phyloP scores from a whole-genome alignment of 2,888 invertebrate genomes.

The Nemoura dubitans region DNA sequence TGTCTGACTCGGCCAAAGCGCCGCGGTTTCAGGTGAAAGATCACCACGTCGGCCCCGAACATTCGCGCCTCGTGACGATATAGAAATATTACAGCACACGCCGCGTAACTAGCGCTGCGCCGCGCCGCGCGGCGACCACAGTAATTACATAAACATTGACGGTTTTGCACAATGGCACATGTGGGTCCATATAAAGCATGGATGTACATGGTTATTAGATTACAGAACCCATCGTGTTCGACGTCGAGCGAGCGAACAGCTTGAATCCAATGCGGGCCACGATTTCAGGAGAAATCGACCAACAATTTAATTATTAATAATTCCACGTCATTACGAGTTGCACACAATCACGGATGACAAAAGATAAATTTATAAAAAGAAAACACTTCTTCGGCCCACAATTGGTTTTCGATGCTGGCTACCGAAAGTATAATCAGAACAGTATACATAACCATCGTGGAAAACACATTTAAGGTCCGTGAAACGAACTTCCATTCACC shows the following conservation, averaged over 20 bases:
- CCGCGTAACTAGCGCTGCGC: neutral
- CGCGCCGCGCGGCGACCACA: too few species aligned
- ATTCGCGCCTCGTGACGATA: neutral
- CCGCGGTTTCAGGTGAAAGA: neutral
- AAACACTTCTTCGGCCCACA: neutral
- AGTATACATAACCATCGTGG: neutral
- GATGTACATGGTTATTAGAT: neutral
- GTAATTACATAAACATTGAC: neutral
- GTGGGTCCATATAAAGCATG: neutral
- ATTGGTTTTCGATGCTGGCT: neutral
- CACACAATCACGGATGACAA: neutral
- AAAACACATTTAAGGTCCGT: conserved; percentile 8
- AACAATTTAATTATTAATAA: neutral
- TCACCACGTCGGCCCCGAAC: neutral
- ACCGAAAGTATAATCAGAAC: neutral
- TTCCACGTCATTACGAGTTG: neutral
- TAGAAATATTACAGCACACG: neutral
- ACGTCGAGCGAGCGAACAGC: neutral
- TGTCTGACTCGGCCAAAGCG: neutral
- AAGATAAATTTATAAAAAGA: neutral
- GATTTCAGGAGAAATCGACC: neutral
- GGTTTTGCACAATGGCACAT: neutral
- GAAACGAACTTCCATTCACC: conserved; percentile 16
- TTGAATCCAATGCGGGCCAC: neutral
- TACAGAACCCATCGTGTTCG: neutral